Percentiles rank a stretch among this genome's conserved stretches.
Evolutionary conservation across 1,140 invertebrate genomes (phyloP).

Genomic region (Euwallacea similis): DNA sequence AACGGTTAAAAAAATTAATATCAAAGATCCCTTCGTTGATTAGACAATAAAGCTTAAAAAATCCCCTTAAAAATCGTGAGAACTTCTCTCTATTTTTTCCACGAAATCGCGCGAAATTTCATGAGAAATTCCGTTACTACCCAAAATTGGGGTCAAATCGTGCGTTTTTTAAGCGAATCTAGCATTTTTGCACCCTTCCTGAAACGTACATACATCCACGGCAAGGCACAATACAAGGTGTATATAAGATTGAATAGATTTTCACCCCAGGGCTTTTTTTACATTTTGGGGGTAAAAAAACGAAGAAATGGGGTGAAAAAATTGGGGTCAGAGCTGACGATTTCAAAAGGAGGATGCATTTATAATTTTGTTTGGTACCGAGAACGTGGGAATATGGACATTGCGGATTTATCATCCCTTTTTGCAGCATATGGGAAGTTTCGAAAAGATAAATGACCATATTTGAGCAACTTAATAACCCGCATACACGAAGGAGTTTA

Average conservation of each 20-base stretch:
- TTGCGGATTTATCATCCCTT: not conserved
- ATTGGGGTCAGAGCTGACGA: conserved; percentile 25
- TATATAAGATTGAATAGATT: conserved; percentile 1
- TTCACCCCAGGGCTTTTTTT: conserved; percentile 10
- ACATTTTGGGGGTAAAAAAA: conserved; percentile 23
- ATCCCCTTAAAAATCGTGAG: conserved; percentile 24
- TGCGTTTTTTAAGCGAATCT: conserved; percentile 25
- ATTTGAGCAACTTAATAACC: too few relatives aligned
- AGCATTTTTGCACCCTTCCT: conserved; percentile 22
- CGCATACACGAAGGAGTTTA: too few relatives aligned
- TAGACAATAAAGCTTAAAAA: conserved; percentile 2
- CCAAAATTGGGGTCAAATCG: conserved; percentile 27
- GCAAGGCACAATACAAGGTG: conserved; percentile 15
- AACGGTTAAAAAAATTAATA: too few relatives aligned
- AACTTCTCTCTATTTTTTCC: not conserved
- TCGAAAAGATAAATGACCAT: too few relatives aligned
- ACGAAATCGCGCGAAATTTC: conserved; percentile 9
- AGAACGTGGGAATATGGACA: not conserved
- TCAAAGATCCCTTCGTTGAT: not conserved
- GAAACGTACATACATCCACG: not conserved
- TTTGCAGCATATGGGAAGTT: not conserved
- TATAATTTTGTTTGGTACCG: conserved; percentile 31
- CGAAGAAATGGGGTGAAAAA: conserved; percentile 47
- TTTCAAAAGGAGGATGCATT: conserved; percentile 41
- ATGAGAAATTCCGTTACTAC: conserved; percentile 41